Evolutionary conservation across 2,888 invertebrate genomes (phyloP).

Genomic region (Charanyca ferruginea): DNA sequence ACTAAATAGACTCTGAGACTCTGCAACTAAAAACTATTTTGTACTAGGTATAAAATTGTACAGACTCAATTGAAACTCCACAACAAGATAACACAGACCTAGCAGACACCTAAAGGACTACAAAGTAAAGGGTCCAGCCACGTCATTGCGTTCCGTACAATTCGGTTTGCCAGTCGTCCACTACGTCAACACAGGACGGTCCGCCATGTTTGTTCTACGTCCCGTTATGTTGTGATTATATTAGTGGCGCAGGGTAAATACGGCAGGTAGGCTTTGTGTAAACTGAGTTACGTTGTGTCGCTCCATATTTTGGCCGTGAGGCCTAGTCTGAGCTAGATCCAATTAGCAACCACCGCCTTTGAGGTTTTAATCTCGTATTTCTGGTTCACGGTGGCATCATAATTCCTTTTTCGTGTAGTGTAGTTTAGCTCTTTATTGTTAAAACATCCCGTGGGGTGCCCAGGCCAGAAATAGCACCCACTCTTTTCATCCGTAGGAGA

Average conservation of each 20-base stretch:
- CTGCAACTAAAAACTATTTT: too few relatives aligned
- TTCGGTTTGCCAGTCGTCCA: constrained; percentile 47
- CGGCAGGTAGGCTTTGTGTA: constrained; percentile 41
- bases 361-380: constrained; percentile 27
- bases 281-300: constrained; percentile 39
- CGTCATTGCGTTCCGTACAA: constrained; percentile 47
- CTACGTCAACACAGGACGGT: constrained; percentile 49
- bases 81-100: constrained; percentile 24
- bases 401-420: too few relatives aligned
- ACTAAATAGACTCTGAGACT: too few relatives aligned
- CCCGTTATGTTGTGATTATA: constrained; percentile 60
- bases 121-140: constrained; percentile 52
- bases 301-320: constrained; percentile 28
- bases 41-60: too few relatives aligned
- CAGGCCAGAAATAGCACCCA: too few relatives aligned
- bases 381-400: background rate
- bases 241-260: constrained; percentile 53
- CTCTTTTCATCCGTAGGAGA: too few relatives aligned
- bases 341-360: constrained; percentile 35
- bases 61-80: background rate
- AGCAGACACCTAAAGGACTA: constrained; percentile 47
- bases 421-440: too few relatives aligned
- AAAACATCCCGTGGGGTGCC: too few relatives aligned
- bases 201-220: constrained; percentile 33
- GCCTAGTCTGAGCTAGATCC: constrained; percentile 26